Percentiles rank a stretch among this genome's conserved stretches.
phyloP scores from a whole-genome alignment of 1,140 invertebrate genomes.

The Paraescarpia echinospica region DNA sequence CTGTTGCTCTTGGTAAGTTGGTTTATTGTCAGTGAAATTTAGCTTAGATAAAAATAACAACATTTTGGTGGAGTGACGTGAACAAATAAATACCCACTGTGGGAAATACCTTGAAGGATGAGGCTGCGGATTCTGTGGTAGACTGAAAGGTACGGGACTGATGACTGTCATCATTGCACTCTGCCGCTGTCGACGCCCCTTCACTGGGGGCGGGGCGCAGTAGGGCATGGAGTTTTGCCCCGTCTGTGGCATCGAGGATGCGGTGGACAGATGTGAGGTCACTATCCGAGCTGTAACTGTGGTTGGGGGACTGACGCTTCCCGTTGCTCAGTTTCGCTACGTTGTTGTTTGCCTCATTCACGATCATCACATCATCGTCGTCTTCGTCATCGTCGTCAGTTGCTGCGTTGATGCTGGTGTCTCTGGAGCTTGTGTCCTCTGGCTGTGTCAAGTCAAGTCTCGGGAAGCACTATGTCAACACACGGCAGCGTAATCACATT shows the following conservation, averaged over 20 bases:
- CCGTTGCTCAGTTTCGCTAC: neutral
- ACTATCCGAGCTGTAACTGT: conserved; percentile 32
- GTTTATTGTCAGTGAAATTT: too few species aligned
- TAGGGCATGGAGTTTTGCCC: conserved; percentile 44
- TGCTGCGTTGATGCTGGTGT: neutral
- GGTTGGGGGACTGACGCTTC: neutral
- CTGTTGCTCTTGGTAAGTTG: too few species aligned
- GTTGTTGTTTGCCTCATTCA: conserved; percentile 16
- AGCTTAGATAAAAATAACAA: neutral
- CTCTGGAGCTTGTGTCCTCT: neutral
- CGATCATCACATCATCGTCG: neutral
- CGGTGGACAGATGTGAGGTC: conserved; percentile 48
- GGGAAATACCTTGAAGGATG: neutral
- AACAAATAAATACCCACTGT: neutral
- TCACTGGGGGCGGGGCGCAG: neutral
- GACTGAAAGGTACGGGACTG: neutral
- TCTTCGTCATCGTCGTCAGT: neutral
- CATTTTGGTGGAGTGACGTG: neutral
- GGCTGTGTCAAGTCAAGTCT: neutral
- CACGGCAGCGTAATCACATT: neutral
- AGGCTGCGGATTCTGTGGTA: neutral
- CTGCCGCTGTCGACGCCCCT: neutral
- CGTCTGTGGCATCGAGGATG: conserved; percentile 47
- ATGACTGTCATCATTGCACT: neutral
- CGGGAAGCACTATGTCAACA: neutral